Conservation (phyloP, 2,888 invertebrate genomes). For the Melieria picta region DNA sequence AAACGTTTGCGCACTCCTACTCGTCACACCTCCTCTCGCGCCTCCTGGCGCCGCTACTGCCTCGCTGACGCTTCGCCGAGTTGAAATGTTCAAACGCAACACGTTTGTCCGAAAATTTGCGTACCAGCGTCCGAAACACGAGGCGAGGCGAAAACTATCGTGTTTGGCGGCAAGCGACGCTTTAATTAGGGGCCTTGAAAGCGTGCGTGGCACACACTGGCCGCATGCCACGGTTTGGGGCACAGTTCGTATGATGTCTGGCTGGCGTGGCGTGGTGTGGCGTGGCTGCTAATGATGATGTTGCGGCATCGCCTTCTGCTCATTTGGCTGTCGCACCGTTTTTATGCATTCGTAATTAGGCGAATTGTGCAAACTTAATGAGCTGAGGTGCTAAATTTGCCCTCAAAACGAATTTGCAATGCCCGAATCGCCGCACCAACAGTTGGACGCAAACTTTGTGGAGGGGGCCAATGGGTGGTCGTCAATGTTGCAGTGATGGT, state of each 20-base stretch:
- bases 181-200: conserved; percentile 15
- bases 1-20: conserved; percentile 10
- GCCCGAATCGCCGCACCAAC: conserved; percentile 23
- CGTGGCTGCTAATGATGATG: conserved; percentile 25
- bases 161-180: not conserved
- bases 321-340: conserved; percentile 24
- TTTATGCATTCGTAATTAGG: conserved; percentile 29
- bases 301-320: conserved; percentile 22
- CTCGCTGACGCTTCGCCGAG: not conserved
- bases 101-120: conserved; percentile 15
- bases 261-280: not conserved
- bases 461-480: no score
- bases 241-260: not conserved
- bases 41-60: conserved; percentile 9
- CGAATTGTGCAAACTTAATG: conserved; percentile 49
- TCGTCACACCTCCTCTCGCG: conserved; percentile 10
- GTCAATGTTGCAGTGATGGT: no score
- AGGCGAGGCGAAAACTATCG: no score
- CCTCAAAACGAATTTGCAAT: conserved; percentile 51
- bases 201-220: conserved; percentile 14
- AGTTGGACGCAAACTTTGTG: no score
- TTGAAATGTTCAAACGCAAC: conserved; percentile 16
- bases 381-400: conserved; percentile 58
- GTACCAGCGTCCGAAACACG: not conserved
- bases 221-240: not conserved